Evolutionary conservation across 2,888 invertebrate species (phyloP).

Genomic region (Dicranocentrus wangi): DNA sequence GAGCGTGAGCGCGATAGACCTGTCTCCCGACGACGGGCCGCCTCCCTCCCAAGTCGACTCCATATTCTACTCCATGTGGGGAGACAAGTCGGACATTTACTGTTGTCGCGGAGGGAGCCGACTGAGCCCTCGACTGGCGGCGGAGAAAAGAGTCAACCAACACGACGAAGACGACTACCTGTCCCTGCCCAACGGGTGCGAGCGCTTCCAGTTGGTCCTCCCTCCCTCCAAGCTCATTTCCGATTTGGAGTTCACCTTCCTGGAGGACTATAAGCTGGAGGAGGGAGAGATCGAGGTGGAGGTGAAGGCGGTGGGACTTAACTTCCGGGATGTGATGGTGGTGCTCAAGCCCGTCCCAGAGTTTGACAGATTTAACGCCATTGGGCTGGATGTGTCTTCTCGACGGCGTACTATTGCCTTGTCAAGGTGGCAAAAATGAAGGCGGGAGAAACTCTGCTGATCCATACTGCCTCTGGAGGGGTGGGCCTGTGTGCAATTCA

Average conservation of each 20-base stretch:
- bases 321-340: constrained; percentile 55
- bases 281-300: constrained; percentile 32
- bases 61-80: constrained; percentile 37
- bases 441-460: constrained; percentile 38
- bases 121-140: neutral
- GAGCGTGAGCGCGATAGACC: neutral
- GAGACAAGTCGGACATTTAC: neutral
- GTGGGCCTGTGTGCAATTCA: constrained; percentile 63
- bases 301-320: constrained; percentile 27
- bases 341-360: constrained; percentile 45
- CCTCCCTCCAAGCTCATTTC: constrained; percentile 26
- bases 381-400: constrained; percentile 82
- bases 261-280: constrained; percentile 9
- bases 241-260: constrained; percentile 24
- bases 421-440: constrained; percentile 32
- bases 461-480: constrained; percentile 66
- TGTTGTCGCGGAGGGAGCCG: neutral
- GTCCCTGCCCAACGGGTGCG: neutral
- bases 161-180: neutral
- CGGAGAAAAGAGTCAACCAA: too few relatives aligned
- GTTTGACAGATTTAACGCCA: constrained; percentile 34
- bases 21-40: neutral
- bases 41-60: neutral
- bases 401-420: constrained; percentile 47
- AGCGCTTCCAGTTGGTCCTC: constrained; percentile 17